Percentiles rank a stretch among this genome's conserved stretches.
Conservation (phyloP, 2,888 invertebrate genomes). For the Mystacides longicornis region DNA sequence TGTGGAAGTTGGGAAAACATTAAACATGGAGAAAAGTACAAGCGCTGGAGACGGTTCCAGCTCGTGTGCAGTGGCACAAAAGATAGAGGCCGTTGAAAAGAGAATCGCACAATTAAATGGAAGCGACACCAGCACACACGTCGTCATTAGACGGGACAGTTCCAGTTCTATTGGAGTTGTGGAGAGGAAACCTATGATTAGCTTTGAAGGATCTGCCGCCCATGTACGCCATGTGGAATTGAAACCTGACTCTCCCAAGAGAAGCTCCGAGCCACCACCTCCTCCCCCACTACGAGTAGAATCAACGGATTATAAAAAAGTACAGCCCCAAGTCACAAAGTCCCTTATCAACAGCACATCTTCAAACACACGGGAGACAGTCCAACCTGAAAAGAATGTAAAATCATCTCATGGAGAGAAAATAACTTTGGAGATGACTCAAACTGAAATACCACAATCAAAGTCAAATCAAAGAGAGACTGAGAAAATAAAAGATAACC, state of each 20-base stretch:
- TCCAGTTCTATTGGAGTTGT: slow-evolving; percentile 15
- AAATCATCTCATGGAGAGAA: too few species aligned
- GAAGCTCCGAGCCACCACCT: background rate
- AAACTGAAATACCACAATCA: background rate
- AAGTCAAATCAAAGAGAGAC: background rate
- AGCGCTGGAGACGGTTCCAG: background rate
- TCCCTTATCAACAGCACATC: too few species aligned
- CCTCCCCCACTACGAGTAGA: too few species aligned
- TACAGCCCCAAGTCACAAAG: too few species aligned
- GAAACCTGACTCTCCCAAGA: background rate
- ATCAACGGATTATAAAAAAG: too few species aligned
- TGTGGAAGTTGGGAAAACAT: background rate
- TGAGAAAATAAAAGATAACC: background rate
- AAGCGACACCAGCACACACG: slow-evolving; percentile 9
- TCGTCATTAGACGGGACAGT: slow-evolving; percentile 21
- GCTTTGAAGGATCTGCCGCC: slow-evolving; percentile 20
- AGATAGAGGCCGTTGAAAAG: background rate
- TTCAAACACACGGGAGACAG: too few species aligned
- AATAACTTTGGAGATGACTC: too few species aligned
- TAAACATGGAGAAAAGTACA: background rate
- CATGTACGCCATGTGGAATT: background rate
- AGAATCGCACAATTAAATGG: background rate
- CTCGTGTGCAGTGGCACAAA: background rate
- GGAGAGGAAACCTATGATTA: slow-evolving; percentile 23
- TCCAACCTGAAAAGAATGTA: too few species aligned